Evolutionary conservation across 2,888 invertebrate species (phyloP).

Genomic region (Rhyacophila evoluta): DNA sequence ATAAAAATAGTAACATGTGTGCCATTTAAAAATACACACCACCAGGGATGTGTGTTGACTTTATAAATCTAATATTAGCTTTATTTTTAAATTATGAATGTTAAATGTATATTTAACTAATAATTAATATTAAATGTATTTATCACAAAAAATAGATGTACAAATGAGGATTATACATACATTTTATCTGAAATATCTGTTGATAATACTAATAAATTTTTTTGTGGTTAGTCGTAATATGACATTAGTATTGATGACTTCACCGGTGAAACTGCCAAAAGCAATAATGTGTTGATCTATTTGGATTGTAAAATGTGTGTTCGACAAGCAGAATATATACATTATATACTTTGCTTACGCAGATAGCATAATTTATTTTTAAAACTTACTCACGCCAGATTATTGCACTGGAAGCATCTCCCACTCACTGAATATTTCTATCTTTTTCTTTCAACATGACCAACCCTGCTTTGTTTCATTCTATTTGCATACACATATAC

Average conservation of each 20-base stretch:
- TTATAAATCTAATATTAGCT: not conserved
- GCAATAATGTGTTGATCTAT: slow-evolving; percentile 22
- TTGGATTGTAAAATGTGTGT: slow-evolving; percentile 4
- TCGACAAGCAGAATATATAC: not conserved
- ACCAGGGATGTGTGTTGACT: slow-evolving; percentile 6
- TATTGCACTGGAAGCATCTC: slow-evolving; percentile 23
- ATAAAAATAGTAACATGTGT: slow-evolving; percentile 31
- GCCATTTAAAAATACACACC: slow-evolving; percentile 26
- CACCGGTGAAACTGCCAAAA: not conserved
- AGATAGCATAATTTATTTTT: slow-evolving; percentile 28
- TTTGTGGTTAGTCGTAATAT: not conserved
- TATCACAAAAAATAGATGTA: not conserved
- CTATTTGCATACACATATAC: slow-evolving; percentile 10
- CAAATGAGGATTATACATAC: too few relatives aligned
- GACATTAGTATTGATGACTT: slow-evolving; percentile 22
- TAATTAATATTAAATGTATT: not conserved
- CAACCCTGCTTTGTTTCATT: slow-evolving; percentile 22
- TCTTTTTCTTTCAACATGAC: slow-evolving; percentile 26
- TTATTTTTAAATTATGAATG: too few relatives aligned
- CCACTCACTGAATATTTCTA: slow-evolving; percentile 28
- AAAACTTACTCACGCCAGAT: slow-evolving; percentile 3
- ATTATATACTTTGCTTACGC: slow-evolving; percentile 7
- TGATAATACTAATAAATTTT: not conserved
- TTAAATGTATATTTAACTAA: too few relatives aligned
- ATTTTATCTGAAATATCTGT: too few relatives aligned